A percentile compares a stretch with the other conserved stretches of the same genome.
Evolutionary conservation across 1,140 invertebrate genomes (phyloP).

Genomic region (Drosophila neocordata): DNA sequence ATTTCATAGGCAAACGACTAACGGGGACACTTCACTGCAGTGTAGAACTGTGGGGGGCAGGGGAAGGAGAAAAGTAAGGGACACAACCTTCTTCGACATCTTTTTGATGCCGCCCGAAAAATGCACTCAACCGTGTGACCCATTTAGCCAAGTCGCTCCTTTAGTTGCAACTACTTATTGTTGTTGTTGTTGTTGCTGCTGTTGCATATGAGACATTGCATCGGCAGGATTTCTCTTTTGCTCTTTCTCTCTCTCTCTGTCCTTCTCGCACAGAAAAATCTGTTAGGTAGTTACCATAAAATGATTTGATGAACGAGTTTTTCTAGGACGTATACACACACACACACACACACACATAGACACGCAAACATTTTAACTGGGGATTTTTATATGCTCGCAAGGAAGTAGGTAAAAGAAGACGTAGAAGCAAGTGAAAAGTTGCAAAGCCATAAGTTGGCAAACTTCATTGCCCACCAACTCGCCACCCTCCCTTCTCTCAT

Average conservation of each 20-base stretch:
- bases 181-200: conserved; percentile 17
- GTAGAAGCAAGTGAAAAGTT: conserved; percentile 9
- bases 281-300: conserved; percentile 65
- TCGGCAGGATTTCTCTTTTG: conserved; percentile 23
- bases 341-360: background rate
- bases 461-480: conserved; percentile 27
- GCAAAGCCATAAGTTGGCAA: conserved; percentile 43
- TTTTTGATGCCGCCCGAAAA: conserved; percentile 71
- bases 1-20: conserved; percentile 67
- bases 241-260: background rate
- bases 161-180: conserved; percentile 54
- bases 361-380: conserved; percentile 36
- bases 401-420: conserved; percentile 25
- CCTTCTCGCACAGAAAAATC: conserved; percentile 29
- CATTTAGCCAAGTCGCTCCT: conserved; percentile 59
- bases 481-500: background rate
- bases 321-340: conserved; percentile 15
- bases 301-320: conserved; percentile 76
- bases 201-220: conserved; percentile 41
- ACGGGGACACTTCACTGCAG: conserved; percentile 16
- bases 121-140: conserved; percentile 78
- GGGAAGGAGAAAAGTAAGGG: conserved; percentile 22
- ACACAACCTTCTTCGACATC: conserved; percentile 58
- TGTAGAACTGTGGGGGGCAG: background rate
- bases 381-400: conserved; percentile 13